Base-by-base conservation (phyloP, 30 jellyfish, hydroid and myxozoan genomes). In the Turritopsis dohrnii region DNA sequence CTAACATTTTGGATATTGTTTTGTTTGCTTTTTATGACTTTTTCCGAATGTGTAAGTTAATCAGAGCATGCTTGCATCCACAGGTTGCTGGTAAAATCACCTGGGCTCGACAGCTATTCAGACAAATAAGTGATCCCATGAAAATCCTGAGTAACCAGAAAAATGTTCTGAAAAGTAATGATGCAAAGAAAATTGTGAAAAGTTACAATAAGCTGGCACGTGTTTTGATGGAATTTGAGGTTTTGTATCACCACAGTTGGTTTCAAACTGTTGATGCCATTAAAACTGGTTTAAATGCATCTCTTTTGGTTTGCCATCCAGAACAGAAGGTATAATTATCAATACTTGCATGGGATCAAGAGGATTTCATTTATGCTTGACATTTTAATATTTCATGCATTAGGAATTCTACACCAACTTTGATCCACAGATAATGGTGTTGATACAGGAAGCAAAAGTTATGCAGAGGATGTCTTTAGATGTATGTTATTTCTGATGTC, bases 211-310 rank as follows among this genome's bases (percentile, higher is more conserved):
- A 85, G 75, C 85, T 89, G 1, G 96, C 96, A n/a, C 88, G 90
- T 28, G 93, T 84, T 77, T 88, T 89, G 82, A 89, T 89, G 92
- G 96, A 89, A 66, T 89, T 89, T 69, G 96, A 89, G 85, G 96
- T 89, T 23, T 18, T 76, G 41, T 76, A 76, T 75, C 93, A 89
- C 65, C 88, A 90, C 41, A 89, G 93, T 84, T 89, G 96, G 96
- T 84, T 71, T 71, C 89, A 89, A 81, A 89, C 96, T 0, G 90
- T 89, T 9, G 94, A 79, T 20, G 71, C 90, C 19, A 75, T 89
- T 28, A 73, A 84, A 53, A 84, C 89, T 75, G 93, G 96, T 75
- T 84, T 89, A 90, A 89, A 84, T 84, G 96, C 96, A 8, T 89
- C 96, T 0, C 71, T 89, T 18, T 88, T 89, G 28, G 96, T 89